phyloP scores from a whole-genome alignment of 2,113 vertebrate genomes.

The Scomber scombrus region DNA sequence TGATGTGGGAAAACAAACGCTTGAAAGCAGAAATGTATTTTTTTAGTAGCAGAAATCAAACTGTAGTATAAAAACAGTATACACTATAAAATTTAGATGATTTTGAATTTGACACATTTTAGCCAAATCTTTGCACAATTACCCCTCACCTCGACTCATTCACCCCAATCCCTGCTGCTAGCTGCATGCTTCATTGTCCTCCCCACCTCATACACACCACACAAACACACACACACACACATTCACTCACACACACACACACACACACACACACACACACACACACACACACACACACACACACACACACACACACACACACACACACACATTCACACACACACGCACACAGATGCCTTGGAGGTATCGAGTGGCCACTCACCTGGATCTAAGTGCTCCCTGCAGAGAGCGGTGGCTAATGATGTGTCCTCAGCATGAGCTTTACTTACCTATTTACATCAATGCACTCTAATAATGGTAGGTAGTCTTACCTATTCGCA shows the following conservation, averaged over 20 bases:
- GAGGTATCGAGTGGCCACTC: conserved; percentile 76
- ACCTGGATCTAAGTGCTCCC: conserved; percentile 82
- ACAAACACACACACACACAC: conserved; percentile 21
- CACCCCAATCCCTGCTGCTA: conserved; percentile 70
- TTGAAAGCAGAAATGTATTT: neutral
- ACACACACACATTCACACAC: conserved; percentile 12
- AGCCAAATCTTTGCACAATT: conserved; percentile 55
- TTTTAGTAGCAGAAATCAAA: neutral
- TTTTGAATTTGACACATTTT: conserved; percentile 34
- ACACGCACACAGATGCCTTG: conserved; percentile 62
- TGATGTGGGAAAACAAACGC: conserved; percentile 55
- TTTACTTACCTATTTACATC: conserved; percentile 86
- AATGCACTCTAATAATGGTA: conserved; percentile 61
- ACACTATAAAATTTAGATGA: neutral
- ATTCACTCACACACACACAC: conserved; percentile 7
- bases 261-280: conserved; percentile 19
- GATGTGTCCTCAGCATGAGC: conserved; percentile 84
- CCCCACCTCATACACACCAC: conserved; percentile 47
- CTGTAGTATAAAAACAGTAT: neutral
- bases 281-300: conserved; percentile 31
- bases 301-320: conserved; percentile 22
- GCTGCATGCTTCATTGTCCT: conserved; percentile 79
- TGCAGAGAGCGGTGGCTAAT: conserved; percentile 77
- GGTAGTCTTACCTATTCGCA: conserved; percentile 20
- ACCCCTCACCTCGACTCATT: conserved; percentile 67